phyloP scores from a whole-genome alignment of 2,888 invertebrate genomes.

The Limenitis camilla region DNA sequence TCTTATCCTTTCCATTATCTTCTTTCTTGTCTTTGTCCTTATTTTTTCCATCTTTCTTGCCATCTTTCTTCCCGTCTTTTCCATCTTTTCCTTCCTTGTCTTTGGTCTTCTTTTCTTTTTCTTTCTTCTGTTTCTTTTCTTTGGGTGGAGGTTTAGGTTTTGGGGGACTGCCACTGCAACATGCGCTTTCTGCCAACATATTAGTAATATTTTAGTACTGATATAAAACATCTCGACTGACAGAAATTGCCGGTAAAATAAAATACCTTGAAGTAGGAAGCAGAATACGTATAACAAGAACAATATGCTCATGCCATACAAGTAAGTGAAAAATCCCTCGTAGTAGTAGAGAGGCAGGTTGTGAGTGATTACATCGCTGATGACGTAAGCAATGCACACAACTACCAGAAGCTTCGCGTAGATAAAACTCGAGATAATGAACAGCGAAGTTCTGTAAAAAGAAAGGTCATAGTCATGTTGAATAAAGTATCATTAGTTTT shows the following conservation, averaged over 20 bases:
- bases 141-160: slow-evolving; percentile 78
- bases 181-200: slow-evolving; percentile 80
- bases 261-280: slow-evolving; percentile 87
- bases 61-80: slow-evolving; percentile 69
- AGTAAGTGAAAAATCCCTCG: slow-evolving; percentile 95
- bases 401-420: slow-evolving; percentile 96
- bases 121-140: slow-evolving; percentile 81
- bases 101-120: slow-evolving; percentile 78
- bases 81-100: slow-evolving; percentile 79
- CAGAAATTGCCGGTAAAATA: background rate
- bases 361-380: slow-evolving; percentile 95
- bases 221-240: background rate
- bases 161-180: slow-evolving; percentile 83
- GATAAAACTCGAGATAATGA: slow-evolving; percentile 96
- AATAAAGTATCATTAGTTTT: background rate
- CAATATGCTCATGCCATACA: slow-evolving; percentile 93
- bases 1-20: slow-evolving; percentile 74
- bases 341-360: slow-evolving; percentile 93
- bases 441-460: slow-evolving; percentile 89
- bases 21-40: slow-evolving; percentile 78
- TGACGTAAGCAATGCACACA: slow-evolving; percentile 93
- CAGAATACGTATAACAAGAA: slow-evolving; percentile 96
- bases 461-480: slow-evolving; percentile 10
- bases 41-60: slow-evolving; percentile 71
- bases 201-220: background rate